These are phyloP conservation scores for Craniophora ligustri DNA, from an alignment of 2,888 invertebrate genomes.

Conservation along the genomic window DNA sequence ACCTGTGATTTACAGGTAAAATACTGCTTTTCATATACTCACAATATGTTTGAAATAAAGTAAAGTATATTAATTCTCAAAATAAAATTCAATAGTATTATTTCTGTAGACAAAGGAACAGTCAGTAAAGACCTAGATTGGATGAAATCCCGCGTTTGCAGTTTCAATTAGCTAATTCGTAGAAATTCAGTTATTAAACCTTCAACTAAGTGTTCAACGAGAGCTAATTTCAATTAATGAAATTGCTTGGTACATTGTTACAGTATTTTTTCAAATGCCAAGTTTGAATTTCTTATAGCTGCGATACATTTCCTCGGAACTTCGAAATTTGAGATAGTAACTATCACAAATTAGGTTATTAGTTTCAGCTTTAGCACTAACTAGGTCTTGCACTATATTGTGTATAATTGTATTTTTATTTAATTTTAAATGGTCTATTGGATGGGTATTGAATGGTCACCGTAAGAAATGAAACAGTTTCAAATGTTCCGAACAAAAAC, in stretches of 20 bases:
- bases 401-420: too few relatives aligned
- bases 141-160: constrained; percentile 9
- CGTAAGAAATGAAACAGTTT: too few relatives aligned
- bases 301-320: background rate
- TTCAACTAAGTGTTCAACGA: constrained; percentile 28
- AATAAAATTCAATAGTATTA: too few relatives aligned
- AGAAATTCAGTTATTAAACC: constrained; percentile 26
- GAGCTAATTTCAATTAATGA: constrained; percentile 23
- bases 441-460: too few relatives aligned
- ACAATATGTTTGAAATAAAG: too few relatives aligned
- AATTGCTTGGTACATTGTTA: constrained; percentile 3
- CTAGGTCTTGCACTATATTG: too few relatives aligned
- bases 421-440: too few relatives aligned
- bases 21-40: too few relatives aligned
- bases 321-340: background rate
- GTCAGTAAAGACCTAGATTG: constrained; percentile 2
- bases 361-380: too few relatives aligned
- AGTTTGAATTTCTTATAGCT: background rate
- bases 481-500: too few relatives aligned
- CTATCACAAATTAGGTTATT: background rate
- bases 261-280: background rate
- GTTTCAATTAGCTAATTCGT: constrained; percentile 38
- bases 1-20: too few relatives aligned
- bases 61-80: constrained; percentile 39
- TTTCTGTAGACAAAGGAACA: background rate